phyloP scores from a whole-genome alignment of 1,140 invertebrate species.

The Aphis craccivora region DNA sequence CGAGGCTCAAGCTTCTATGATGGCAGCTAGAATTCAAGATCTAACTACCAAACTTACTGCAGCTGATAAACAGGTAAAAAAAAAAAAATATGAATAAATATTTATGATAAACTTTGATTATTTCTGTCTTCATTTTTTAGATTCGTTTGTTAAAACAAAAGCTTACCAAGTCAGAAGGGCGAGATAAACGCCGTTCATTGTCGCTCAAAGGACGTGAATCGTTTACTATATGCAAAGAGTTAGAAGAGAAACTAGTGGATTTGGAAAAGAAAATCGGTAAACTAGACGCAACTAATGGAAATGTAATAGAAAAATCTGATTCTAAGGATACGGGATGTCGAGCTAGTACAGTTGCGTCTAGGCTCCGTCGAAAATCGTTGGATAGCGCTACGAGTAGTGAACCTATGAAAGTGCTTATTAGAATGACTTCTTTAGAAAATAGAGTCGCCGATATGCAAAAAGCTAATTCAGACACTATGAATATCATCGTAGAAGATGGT shows the following conservation, averaged over 20 bases:
- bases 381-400: constrained; percentile 79
- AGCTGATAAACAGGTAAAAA: constrained; percentile 77
- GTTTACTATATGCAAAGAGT: constrained; percentile 79
- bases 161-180: constrained; percentile 77
- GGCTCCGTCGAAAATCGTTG: constrained; percentile 73
- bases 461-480: constrained; percentile 9
- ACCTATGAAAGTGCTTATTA: constrained; percentile 78
- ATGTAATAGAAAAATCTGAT: constrained; percentile 15
- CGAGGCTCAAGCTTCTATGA: constrained; percentile 77
- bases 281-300: constrained; percentile 69
- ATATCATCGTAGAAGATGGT: constrained; percentile 20
- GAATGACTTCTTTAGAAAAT: constrained; percentile 74
- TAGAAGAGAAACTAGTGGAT: constrained; percentile 82
- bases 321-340: constrained; percentile 7
- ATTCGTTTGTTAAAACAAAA: constrained; percentile 80
- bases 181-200: constrained; percentile 80
- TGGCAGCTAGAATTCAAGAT: constrained; percentile 85
- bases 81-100: neutral
- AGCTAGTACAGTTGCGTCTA: constrained; percentile 58
- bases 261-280: constrained; percentile 78
- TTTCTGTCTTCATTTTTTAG: constrained; percentile 60
- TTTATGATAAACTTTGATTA: neutral
- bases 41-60: constrained; percentile 79
- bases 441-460: constrained; percentile 52
- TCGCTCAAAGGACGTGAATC: constrained; percentile 82